Percentiles rank a stretch among this genome's conserved stretches.
Conservation (phyloP, 2,888 invertebrate species). For the Perizoma flavofasciatum region DNA sequence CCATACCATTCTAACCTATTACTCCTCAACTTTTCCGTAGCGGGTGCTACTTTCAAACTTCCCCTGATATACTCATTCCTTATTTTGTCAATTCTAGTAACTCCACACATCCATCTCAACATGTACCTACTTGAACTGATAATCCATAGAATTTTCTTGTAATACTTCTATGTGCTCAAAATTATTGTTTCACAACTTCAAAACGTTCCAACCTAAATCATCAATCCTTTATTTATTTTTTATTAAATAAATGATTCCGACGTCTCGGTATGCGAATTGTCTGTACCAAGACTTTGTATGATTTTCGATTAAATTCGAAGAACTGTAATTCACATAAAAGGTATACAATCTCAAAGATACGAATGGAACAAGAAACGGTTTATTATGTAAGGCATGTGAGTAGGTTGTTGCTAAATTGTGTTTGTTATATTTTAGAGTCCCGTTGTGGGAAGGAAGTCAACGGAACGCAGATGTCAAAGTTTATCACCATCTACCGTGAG, state of each 20-base stretch:
- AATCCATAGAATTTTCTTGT: no score
- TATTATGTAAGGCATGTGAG: slow-evolving; percentile 2
- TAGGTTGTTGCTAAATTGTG: background rate
- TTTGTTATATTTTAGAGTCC: slow-evolving; percentile 43
- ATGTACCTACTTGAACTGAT: no score
- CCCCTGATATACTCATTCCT: no score
- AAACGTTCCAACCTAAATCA: slow-evolving; percentile 46
- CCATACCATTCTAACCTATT: no score
- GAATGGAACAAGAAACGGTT: slow-evolving; percentile 2
- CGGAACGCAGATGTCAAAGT: slow-evolving; percentile 62
- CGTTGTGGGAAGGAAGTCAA: slow-evolving; percentile 36
- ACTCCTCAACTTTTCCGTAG: no score
- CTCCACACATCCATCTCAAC: no score
- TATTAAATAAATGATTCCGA: slow-evolving; percentile 5
- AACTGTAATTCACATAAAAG: background rate
- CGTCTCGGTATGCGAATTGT: slow-evolving; percentile 41
- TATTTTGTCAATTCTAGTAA: no score
- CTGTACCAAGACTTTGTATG: slow-evolving; percentile 23
- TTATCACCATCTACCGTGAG: slow-evolving; percentile 58
- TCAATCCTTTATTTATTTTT: slow-evolving; percentile 41
- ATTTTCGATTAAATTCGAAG: slow-evolving; percentile 1
- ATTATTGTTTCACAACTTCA: background rate
- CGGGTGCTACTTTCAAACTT: no score
- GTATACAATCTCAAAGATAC: background rate
- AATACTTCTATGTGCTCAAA: no score